phyloP scores from a whole-genome alignment of 2,888 invertebrate genomes.

The Epistrophe eligans region DNA sequence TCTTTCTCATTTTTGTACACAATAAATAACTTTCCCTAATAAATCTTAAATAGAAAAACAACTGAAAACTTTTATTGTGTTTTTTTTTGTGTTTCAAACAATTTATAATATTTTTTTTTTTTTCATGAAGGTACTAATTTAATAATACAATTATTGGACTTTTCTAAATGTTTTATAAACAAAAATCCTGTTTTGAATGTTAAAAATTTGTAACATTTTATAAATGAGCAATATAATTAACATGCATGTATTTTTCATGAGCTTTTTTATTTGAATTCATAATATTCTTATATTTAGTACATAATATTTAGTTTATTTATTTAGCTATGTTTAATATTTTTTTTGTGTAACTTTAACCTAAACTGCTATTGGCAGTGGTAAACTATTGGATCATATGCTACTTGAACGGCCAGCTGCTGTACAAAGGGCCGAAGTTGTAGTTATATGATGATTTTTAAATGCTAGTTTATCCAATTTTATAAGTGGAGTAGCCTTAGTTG shows the following conservation, averaged over 20 bases:
- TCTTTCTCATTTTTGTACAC: conserved; percentile 3
- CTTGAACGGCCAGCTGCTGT: conserved; percentile 82
- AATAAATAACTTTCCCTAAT: neutral
- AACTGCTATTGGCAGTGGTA: conserved; percentile 73
- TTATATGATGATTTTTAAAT: conserved; percentile 81
- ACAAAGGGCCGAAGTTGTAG: conserved; percentile 82
- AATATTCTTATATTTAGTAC: neutral
- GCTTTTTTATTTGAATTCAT: conserved; percentile 23
- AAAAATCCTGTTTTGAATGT: conserved; percentile 11
- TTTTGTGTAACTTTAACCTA: conserved; percentile 44
- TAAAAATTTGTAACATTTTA: conserved; percentile 37
- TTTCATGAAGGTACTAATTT: neutral
- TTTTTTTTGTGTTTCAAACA: neutral
- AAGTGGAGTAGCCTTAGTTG: conserved; percentile 79
- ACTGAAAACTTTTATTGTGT: neutral
- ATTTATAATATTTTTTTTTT: no score
- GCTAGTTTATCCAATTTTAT: conserved; percentile 79
- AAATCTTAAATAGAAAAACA: neutral
- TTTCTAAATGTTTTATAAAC: conserved; percentile 26
- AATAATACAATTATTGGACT: conserved; percentile 16
- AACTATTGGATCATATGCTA: conserved; percentile 80
- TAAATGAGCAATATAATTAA: conserved; percentile 53
- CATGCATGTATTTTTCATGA: conserved; percentile 1
- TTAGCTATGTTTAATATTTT: neutral
- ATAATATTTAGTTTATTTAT: neutral